phyloP scores from a whole-genome alignment of 2,113 vertebrate species.

The Plecotus auritus region DNA sequence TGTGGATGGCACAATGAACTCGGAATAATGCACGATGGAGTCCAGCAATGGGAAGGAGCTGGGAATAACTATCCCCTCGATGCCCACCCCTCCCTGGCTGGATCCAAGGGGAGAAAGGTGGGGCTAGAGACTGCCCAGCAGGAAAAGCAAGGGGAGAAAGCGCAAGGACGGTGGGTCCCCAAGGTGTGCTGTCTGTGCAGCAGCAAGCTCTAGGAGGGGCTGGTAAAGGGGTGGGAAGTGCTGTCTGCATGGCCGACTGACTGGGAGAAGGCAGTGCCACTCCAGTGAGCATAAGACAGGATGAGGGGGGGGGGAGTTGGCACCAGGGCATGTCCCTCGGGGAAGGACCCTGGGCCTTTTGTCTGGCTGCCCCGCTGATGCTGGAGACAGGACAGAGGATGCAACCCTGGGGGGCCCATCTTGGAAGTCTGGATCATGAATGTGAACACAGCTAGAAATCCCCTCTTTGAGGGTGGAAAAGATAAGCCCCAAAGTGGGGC shows the following conservation, averaged over 20 bases:
- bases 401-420: fast-evolving
- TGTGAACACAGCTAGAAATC: not conserved
- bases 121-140: not conserved
- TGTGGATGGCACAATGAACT: not conserved
- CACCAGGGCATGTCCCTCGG: not conserved
- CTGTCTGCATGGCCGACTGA: not conserved
- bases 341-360: not conserved
- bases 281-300: not conserved
- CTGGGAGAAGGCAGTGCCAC: no score
- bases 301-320: not conserved
- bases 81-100: not conserved
- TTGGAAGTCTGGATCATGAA: not conserved
- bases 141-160: not conserved
- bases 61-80: not conserved
- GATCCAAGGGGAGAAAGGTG: not conserved
- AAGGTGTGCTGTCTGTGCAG: fast-evolving
- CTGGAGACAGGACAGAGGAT: not conserved
- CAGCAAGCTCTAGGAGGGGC: not conserved
- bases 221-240: no score
- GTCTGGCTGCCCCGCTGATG: not conserved
- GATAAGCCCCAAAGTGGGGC: not conserved
- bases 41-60: not conserved
- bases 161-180: not conserved
- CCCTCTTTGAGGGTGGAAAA: not conserved
- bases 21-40: not conserved